Base-by-base conservation (phyloP, 1,140 invertebrate genomes). In the Hormaphis cornu region DNA sequence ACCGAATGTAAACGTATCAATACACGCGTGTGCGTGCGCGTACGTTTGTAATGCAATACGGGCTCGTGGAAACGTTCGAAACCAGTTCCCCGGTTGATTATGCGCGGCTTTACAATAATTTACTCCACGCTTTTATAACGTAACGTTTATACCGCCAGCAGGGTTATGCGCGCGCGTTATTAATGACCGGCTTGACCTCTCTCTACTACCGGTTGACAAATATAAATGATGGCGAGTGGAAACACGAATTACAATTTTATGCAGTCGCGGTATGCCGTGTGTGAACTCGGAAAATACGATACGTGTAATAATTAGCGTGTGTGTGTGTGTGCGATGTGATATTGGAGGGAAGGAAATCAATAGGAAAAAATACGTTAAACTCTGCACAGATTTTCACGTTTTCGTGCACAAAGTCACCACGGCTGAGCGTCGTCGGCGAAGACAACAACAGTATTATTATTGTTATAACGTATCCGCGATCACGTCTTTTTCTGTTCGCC, bases 1-100 rank as follows among this genome's bases (percentile, higher is more conserved):
- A n/a, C n/a, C n/a, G n/a, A n/a, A n/a, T n/a, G n/a, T n/a, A n/a
- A 8, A 40, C 37, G 14, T 40, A 40, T 14, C 14, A 40, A 40
- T 14, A 40, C 37, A 40, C 14, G 14, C 37, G 14, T 40, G 14
- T 40, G 14, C 37, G 7, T 40, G 14, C 7, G 7, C 7, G 7
- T 14, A 8, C 37, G 14, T 46, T 5, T 8, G 18, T 46, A 46
- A 46, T 46, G 18, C 18, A 40, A 46, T 35, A 63, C 44, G 33
- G 12, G 48, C 28, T 50, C 44, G 5, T 66, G 50, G 44, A 66
- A 66, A 66, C 50, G 61, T 28, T 35, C 44, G 24, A 66, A 66
- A 66, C 61, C 61, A 66, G 61, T 66, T 66, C 44, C 20, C 50
- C n/a, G n/a, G 61, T 66, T 66, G 61, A 66, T 66, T 66, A 66